Evolutionary conservation across 2,113 vertebrate species (phyloP).

Genomic region (human): DNA sequence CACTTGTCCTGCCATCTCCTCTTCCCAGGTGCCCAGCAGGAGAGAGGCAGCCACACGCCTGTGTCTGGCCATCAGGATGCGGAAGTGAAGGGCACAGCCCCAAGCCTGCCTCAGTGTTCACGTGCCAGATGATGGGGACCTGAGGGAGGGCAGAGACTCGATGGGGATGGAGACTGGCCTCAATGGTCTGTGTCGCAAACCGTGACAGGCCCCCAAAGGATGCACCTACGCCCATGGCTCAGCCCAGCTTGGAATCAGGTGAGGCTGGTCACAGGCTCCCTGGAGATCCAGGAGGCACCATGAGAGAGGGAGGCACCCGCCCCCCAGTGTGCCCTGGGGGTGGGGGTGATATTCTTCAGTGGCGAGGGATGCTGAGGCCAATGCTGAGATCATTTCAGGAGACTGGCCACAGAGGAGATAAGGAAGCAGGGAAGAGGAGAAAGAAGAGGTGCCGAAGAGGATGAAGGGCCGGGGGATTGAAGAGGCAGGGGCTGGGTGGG

Average conservation of each 20-base stretch:
- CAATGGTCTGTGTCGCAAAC: not conserved
- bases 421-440: not conserved
- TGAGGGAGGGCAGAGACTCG: not conserved
- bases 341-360: not conserved
- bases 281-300: not conserved
- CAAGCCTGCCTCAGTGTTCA: not conserved
- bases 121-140: not conserved
- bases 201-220: not conserved
- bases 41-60: not conserved
- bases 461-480: not conserved
- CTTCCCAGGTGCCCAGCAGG: not conserved
- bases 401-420: not conserved
- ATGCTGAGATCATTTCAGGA: not conserved
- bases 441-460: fast-evolving
- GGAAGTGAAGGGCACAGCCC: not conserved
- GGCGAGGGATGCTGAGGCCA: not conserved
- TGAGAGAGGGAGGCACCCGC: not conserved
- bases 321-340: too few relatives aligned
- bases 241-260: not conserved
- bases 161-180: not conserved
- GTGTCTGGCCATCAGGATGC: not conserved
- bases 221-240: not conserved
- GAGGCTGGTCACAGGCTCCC: not conserved
- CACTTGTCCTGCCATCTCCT: too few relatives aligned
- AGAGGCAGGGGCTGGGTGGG: too few relatives aligned